These are phyloP conservation scores for Bombyx mori DNA, from an alignment of 1,140 invertebrate genomes.

Conservation along the genomic window DNA sequence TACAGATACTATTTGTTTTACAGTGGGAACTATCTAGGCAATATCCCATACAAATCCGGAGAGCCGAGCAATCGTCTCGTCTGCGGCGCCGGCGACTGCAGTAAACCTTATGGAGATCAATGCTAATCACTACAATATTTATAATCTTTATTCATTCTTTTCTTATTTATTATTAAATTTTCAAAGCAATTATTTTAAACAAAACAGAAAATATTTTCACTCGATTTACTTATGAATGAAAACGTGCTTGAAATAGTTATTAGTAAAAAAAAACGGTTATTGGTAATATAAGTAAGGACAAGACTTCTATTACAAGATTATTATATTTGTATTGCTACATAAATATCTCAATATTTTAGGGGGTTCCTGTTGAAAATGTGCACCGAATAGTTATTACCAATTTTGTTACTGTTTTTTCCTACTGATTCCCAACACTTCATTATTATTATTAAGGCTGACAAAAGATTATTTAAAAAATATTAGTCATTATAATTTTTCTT, in stretches of 20 bases:
- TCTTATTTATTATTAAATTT: background rate
- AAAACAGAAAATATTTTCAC: background rate
- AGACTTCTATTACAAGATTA: too few species aligned
- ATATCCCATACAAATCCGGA: constrained; percentile 23
- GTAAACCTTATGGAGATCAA: constrained; percentile 20
- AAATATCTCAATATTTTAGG: background rate
- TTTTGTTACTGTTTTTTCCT: background rate
- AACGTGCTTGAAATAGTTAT: too few species aligned
- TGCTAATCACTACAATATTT: constrained; percentile 9
- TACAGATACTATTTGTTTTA: constrained; percentile 10
- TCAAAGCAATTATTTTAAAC: too few species aligned
- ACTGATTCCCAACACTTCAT: background rate
- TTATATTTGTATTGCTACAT: background rate
- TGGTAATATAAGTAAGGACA: too few species aligned
- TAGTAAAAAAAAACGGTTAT: too few species aligned
- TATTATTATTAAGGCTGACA: background rate
- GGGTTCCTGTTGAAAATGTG: background rate
- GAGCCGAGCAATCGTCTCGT: constrained; percentile 12
- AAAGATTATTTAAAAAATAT: background rate
- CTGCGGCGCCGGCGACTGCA: constrained; percentile 24
- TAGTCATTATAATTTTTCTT: too few species aligned
- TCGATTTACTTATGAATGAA: background rate
- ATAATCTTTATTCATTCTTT: background rate
- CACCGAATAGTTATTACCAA: too few species aligned
- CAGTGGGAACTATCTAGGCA: constrained; percentile 35